Percentiles rank a stretch among this genome's conserved stretches.
These are phyloP conservation scores for Acanthiza pusilla DNA, from an alignment of 2,797 vertebrate genomes.

Conservation along the genomic window DNA sequence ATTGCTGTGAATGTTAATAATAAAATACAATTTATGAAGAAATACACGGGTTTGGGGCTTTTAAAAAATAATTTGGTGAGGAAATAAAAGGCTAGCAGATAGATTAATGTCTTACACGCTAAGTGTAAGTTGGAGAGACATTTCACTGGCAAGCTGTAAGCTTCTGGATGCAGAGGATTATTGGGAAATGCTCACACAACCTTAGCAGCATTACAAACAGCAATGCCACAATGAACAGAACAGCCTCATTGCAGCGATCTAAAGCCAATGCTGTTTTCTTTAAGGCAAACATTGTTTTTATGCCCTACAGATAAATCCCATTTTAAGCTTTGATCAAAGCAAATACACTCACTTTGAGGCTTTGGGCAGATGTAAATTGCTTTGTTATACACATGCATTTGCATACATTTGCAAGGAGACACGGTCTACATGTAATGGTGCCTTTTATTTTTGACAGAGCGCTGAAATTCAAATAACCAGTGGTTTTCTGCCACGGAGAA, in stretches of 20 bases:
- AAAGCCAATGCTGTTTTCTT: conserved; percentile 64
- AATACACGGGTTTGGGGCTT: neutral
- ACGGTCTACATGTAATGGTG: conserved; percentile 15
- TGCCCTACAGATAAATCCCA: conserved; percentile 74
- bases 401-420: conserved; percentile 75
- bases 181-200: conserved; percentile 20
- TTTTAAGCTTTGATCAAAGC: conserved; percentile 80
- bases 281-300: conserved; percentile 72
- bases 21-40: neutral
- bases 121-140: neutral
- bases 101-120: neutral
- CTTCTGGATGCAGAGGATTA: conserved; percentile 38
- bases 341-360: conserved; percentile 73
- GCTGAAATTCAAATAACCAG: conserved; percentile 29
- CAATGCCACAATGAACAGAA: conserved; percentile 16
- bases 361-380: conserved; percentile 74
- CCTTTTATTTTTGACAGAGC: conserved; percentile 18
- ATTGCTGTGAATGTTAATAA: neutral
- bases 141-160: conserved; percentile 21
- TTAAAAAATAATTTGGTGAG: neutral
- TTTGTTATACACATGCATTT: conserved; percentile 73
- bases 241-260: conserved; percentile 37
- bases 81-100: conserved; percentile 11
- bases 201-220: conserved; percentile 36
- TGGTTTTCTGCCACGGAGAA: neutral